Base-by-base conservation (phyloP, 2,797 vertebrate species). In the Rhynchonycteris naso region DNA sequence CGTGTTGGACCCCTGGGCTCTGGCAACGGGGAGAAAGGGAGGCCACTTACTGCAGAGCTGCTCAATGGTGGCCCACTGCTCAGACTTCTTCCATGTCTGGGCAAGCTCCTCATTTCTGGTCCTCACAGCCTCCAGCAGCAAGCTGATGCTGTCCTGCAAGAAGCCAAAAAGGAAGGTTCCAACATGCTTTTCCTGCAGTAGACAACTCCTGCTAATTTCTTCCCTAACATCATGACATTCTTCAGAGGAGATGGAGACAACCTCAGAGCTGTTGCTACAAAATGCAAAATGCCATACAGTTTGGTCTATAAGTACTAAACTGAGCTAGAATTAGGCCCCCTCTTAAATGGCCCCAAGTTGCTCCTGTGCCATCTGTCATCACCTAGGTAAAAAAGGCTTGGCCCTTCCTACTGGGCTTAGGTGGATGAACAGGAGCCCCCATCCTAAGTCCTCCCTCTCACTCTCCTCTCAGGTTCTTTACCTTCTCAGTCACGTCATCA, bases 31-130 rank as follows among this genome's bases (percentile, higher is more conserved):
- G 4, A 3, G 88, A 13, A 18, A 4, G 10, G 30, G 10, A 14
- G 9, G 24, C 59, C 71, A 99, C 99, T 99, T 97, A 99, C 99
- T 99, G 98, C 99, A 99, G 76, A 99, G 99, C 97, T 99, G 99
- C 98, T 99, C 99, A 2, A 99, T 99, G 96, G 99, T 99, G 16
- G 99, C 99, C 99, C 99, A 99, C 97, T 99, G 99, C 98, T 99
- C 99, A 0, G 99, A 99, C 96, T 99, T 99, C 98, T 99, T 99
- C 99, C 99, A 99, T 22, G 99, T 99, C 98, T 99, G 99, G 0
- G 99, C 99, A 4, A 99, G 98, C 82, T 99, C 99, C 97, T 99
- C 99, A 3, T 99, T 98, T n/a, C 99, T 98, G 50, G 99, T 99
- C 98, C 99, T 99, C 96, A 99, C 99, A 0, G 99, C 99, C 54